Base-by-base conservation (phyloP, 2,888 invertebrate species). In the Dolichomitus sp. region DNA sequence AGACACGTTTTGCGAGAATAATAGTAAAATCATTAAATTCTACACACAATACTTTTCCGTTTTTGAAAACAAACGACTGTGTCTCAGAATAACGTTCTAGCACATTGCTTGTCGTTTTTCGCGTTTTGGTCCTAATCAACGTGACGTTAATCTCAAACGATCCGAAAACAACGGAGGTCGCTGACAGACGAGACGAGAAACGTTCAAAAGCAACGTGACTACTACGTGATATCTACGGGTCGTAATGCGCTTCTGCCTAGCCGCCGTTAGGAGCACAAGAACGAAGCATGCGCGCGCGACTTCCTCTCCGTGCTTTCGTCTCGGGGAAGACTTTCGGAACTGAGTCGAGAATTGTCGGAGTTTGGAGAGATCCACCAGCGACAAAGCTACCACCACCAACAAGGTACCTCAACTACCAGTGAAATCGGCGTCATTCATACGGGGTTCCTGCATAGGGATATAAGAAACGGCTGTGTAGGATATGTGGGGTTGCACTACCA, bases 321-420 rank as follows among this genome's bases (percentile, higher is more conserved):
- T 87, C 86, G 83, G 89, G 84, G 87, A 89, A 89, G 87, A 89
- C 89, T 88, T 87, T 89, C 89, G 87, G 83, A 87, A 91, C 90
- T 91, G 91, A 91, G 85, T 63, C 63, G 79, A 54, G 83, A 57
- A 83, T 65, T 68, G 82, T 78, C 63, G 80, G 83, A 83, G 74
- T 84, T 74, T 81, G 61, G 77, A 74, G 61, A 68, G 74, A 72
- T 80, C 65, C 70, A 50, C 65, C 59, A 50, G 42, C 68, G 50
- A 19, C 68, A 14, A 52, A 23, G 80, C 83, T 66, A 80, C 61
- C 17, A 7, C 73, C 69, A 65, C 72, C 66, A 45, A 68, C 50
- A 69, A 69, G 37, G 17, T n/a, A n/a, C 7, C 11, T 17, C 37
- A 33, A 37, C 33, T 12, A 12, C 48, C 48, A 48, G 30, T 30